Evolutionary conservation across 2,888 invertebrate genomes (phyloP).

Genomic region (Odontomyia ornata): DNA sequence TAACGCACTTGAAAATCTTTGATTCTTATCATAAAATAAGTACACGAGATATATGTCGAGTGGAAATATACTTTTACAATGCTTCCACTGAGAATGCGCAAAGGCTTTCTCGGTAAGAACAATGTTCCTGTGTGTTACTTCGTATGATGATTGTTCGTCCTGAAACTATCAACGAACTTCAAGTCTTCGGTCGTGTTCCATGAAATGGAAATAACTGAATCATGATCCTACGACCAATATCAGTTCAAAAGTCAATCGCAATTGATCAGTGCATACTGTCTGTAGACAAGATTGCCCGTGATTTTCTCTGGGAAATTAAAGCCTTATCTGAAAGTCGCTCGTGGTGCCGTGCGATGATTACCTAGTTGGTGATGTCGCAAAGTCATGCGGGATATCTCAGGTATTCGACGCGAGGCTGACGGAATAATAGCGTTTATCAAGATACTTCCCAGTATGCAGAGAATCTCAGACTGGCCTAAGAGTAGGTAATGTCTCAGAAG

Average conservation of each 20-base stretch:
- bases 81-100: too few relatives aligned
- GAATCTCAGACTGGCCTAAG: too few relatives aligned
- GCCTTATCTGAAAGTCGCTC: constrained; percentile 9
- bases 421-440: constrained; percentile 26
- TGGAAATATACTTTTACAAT: too few relatives aligned
- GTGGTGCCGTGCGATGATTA: constrained; percentile 22
- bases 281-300: constrained; percentile 11
- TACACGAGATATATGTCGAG: too few relatives aligned
- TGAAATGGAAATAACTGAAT: too few relatives aligned
- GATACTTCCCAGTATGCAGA: background rate
- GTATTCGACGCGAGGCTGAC: constrained; percentile 29
- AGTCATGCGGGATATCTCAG: constrained; percentile 37
- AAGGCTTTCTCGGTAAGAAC: too few relatives aligned
- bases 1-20: constrained; percentile 37
- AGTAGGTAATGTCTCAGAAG: too few relatives aligned
- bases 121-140: too few relatives aligned
- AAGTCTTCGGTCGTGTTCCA: too few relatives aligned
- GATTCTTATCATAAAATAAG: constrained; percentile 40
- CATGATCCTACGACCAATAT: too few relatives aligned
- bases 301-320: constrained; percentile 24
- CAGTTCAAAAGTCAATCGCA: background rate
- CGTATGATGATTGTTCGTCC: too few relatives aligned
- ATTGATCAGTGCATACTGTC: background rate
- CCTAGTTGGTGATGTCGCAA: constrained; percentile 26
- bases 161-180: too few relatives aligned